Conservation (phyloP, 2,888 invertebrate species). For the Polydrusus tereticollis region DNA sequence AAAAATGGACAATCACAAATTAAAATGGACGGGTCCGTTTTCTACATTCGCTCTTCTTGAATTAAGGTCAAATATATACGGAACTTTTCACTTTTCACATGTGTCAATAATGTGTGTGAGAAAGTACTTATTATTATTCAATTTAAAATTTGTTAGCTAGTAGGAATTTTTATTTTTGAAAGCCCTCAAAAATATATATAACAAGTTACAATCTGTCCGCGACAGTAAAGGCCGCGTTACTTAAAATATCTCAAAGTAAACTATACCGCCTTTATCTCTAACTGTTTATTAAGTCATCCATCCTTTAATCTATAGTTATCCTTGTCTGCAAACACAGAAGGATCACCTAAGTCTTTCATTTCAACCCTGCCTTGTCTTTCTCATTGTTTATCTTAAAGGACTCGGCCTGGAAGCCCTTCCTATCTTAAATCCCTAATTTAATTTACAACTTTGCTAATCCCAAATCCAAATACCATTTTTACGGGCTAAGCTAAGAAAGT, state of each 20-base stretch:
- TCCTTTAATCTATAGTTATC: constrained; percentile 31
- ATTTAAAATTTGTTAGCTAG: not conserved
- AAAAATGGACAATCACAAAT: too few relatives aligned
- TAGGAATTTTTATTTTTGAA: not conserved
- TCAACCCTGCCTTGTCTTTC: constrained; percentile 25
- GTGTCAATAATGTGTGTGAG: too few relatives aligned
- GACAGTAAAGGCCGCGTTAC: constrained; percentile 13
- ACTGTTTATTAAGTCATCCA: constrained; percentile 37
- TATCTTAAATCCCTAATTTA: constrained; percentile 36
- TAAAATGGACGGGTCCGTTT: not conserved
- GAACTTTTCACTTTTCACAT: too few relatives aligned
- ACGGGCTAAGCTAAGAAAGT: constrained; percentile 16
- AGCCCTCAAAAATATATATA: not conserved
- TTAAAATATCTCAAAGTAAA: constrained; percentile 35
- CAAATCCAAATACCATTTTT: constrained; percentile 31
- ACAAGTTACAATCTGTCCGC: constrained; percentile 2
- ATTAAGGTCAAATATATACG: too few relatives aligned
- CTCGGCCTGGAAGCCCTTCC: constrained; percentile 25
- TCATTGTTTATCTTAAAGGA: constrained; percentile 40
- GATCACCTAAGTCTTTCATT: constrained; percentile 32
- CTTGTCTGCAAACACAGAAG: constrained; percentile 21
- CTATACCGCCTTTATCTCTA: constrained; percentile 29
- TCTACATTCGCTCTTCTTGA: not conserved
- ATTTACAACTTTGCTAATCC: constrained; percentile 37
- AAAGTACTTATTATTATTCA: too few relatives aligned